Base-by-base conservation (phyloP, 2,888 invertebrate species). In the Drosophila neutralis region DNA sequence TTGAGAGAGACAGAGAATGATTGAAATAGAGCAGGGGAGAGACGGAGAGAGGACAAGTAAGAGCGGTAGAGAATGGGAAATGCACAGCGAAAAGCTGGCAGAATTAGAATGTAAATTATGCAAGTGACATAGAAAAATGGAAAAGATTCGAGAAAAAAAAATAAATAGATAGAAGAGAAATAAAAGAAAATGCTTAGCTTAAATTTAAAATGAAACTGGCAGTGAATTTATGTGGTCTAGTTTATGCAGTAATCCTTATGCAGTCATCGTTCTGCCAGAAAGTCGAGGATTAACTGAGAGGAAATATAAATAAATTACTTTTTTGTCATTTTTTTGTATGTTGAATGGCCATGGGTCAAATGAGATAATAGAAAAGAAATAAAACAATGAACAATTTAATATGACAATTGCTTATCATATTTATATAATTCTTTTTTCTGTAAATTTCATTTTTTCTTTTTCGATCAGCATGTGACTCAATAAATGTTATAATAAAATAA, bases 61-160 rank as follows among this genome's bases (percentile, higher is more conserved):
- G 31, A 49, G 13, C 52, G 38, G 36, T 13, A 36, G 31, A 21
- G 48, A 42, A 36, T 54, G 58, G 29, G 29, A 29, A 54, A n/a
- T 45, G 60, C 58, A 64, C 33, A 71, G 65, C 63, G 71, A 59
- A 68, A 71, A 73, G 77, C 84, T 71, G 77, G 36, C 71, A 77
- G 79, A 82, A 85, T 88, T 85, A 88, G 87, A 85, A 86, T 83
- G 79, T 83, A 85, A 85, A 88, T 85, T 85, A 88, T 85, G 89
- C 77, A 80, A 80, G 74, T 71, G 80, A 80, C 80, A 80, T 76
- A 80, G 79, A 78, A 80, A 80, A 78, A 80, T 76, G 67, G 76
- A 51, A 52, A 36, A 57, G 67, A 63, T 51, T 56, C 31, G 21
- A 48, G 51, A 42, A 51, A 49, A 59, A 13, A 54, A 31, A 38